phyloP scores from a whole-genome alignment of 2,888 invertebrate genomes.

The Holacanthella duospinosa region DNA sequence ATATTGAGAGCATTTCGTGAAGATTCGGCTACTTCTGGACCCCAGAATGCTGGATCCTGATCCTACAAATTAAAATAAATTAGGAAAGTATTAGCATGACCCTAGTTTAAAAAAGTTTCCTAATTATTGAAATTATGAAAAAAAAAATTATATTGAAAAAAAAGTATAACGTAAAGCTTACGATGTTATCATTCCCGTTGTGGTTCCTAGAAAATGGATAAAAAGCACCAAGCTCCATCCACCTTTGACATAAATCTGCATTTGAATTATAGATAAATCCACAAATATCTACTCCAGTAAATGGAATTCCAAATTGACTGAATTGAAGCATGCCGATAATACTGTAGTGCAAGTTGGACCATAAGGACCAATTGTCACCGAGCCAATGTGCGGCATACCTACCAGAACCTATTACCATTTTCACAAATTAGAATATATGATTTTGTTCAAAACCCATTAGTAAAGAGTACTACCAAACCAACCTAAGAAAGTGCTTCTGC shows the following conservation, averaged over 20 bases:
- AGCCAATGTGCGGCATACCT: slow-evolving; percentile 44
- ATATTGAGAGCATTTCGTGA: slow-evolving; percentile 53
- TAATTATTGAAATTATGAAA: not conserved
- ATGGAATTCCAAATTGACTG: slow-evolving; percentile 39
- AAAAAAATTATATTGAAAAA: too few species aligned
- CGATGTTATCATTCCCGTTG: slow-evolving; percentile 36
- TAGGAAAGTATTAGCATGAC: not conserved
- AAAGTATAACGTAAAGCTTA: slow-evolving; percentile 14
- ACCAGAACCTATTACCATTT: too few species aligned
- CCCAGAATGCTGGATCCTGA: slow-evolving; percentile 73
- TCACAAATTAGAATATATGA: too few species aligned
- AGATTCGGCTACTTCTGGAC: slow-evolving; percentile 55
- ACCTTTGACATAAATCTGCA: slow-evolving; percentile 45
- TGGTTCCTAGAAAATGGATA: slow-evolving; percentile 43
- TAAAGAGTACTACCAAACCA: too few species aligned
- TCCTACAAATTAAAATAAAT: too few species aligned
- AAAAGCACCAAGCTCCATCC: slow-evolving; percentile 46
- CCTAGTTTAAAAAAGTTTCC: not conserved
- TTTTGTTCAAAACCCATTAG: too few species aligned
- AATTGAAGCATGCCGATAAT: slow-evolving; percentile 41
- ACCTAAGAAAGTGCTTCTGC: slow-evolving; percentile 66
- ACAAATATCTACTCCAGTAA: slow-evolving; percentile 39
- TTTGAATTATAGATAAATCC: slow-evolving; percentile 37
- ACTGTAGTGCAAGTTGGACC: slow-evolving; percentile 22
- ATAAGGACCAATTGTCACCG: slow-evolving; percentile 24